Percentiles rank a stretch among this genome's conserved stretches.
These are phyloP conservation scores for Pantherophis guttatus DNA, from an alignment of 2,113 vertebrate genomes.

Conservation along the genomic window DNA sequence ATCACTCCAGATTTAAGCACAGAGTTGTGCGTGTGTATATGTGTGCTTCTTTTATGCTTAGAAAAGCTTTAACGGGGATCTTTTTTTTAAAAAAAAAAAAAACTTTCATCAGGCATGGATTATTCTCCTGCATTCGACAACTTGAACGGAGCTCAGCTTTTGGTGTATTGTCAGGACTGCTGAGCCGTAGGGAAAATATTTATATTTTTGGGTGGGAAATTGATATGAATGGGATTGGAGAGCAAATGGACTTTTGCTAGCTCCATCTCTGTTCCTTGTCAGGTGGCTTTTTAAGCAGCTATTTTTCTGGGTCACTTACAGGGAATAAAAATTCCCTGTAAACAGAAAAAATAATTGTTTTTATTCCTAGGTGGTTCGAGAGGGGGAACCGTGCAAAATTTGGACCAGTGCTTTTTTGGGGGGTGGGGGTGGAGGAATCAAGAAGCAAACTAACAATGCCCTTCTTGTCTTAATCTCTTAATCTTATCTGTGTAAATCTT, in stretches of 20 bases:
- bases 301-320: fast-evolving
- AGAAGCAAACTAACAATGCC: not conserved
- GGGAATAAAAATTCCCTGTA: not conserved
- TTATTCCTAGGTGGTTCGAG: too few species aligned
- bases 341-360: too few species aligned
- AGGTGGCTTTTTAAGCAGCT: not conserved
- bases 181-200: conserved; percentile 25
- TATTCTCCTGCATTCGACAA: conserved; percentile 23
- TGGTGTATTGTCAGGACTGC: not conserved
- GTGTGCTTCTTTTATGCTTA: not conserved
- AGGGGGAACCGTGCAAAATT: not conserved
- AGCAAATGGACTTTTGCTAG: not conserved
- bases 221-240: not conserved
- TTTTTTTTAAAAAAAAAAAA: conserved; percentile 26
- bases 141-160: conserved; percentile 30
- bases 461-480: not conserved
- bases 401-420: too few species aligned
- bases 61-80: not conserved
- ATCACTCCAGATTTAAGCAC: not conserved
- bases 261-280: not conserved
- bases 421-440: not conserved
- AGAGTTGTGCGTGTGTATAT: not conserved
- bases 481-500: not conserved
- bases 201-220: not conserved
- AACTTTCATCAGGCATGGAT: conserved; percentile 11